These are phyloP conservation scores for Litoditis marina DNA, from an alignment of 2,888 invertebrate genomes.

Conservation along the genomic window DNA sequence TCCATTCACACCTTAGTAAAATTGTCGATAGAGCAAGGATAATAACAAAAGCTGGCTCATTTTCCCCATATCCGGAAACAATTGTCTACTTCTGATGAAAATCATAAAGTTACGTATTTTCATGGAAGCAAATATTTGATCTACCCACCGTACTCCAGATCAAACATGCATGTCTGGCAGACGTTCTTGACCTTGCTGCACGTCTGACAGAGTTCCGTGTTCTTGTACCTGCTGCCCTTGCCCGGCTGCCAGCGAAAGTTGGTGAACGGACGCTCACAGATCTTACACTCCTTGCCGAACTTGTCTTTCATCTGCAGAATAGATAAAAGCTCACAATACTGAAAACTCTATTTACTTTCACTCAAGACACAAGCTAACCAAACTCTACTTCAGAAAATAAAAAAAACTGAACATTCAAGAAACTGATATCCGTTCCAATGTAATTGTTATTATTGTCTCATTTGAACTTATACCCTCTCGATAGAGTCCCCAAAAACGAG, in stretches of 20 bases:
- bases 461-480: too few species aligned
- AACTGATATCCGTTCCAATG: too few species aligned
- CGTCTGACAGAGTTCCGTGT: conserved; percentile 92
- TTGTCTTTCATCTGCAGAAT: conserved; percentile 82
- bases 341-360: background rate
- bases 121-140: background rate
- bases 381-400: too few species aligned
- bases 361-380: background rate
- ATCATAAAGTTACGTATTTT: background rate
- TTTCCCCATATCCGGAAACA: too few species aligned
- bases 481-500: too few species aligned
- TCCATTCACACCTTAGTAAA: too few species aligned
- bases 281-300: conserved; percentile 92
- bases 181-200: conserved; percentile 91
- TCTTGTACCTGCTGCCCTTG: conserved; percentile 75
- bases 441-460: too few species aligned
- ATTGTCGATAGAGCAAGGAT: too few species aligned
- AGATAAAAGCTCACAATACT: too few species aligned
- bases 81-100: too few species aligned
- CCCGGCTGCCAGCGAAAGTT: conserved; percentile 96
- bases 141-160: conserved; percentile 79
- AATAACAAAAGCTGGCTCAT: background rate
- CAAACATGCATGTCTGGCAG: conserved; percentile 89
- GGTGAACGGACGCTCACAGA: conserved; percentile 87
- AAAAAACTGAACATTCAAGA: too few species aligned